Conservation (phyloP, 2,888 invertebrate genomes). For the Euplagia quadripunctaria region DNA sequence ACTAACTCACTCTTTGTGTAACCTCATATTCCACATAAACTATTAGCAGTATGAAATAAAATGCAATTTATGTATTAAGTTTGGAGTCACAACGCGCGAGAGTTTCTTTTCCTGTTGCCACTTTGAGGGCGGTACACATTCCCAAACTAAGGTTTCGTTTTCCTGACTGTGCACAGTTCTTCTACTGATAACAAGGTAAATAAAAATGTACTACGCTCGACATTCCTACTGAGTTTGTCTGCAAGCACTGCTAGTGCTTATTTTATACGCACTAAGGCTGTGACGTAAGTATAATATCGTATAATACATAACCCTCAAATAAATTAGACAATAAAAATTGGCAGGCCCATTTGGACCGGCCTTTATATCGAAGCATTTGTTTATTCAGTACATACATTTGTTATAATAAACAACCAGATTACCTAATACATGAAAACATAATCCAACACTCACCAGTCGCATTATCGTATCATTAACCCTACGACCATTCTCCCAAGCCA, state of each 20-base stretch:
- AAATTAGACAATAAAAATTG: not conserved
- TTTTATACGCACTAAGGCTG: too few species aligned
- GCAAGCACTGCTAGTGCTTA: too few species aligned
- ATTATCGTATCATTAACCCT: constrained; percentile 27
- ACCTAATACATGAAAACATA: constrained; percentile 13
- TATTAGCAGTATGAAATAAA: too few species aligned
- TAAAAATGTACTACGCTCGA: not conserved
- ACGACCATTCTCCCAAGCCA: constrained; percentile 9
- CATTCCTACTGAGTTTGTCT: not conserved
- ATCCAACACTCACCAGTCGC: constrained; percentile 11
- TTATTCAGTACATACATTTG: not conserved
- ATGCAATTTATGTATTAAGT: too few species aligned
- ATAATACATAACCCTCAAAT: not conserved
- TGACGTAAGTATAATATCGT: too few species aligned
- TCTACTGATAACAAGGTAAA: not conserved
- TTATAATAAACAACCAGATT: constrained; percentile 14
- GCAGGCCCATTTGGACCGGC: not conserved
- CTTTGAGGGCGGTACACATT: not conserved
- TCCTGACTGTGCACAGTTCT: not conserved
- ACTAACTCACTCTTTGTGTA: too few species aligned
- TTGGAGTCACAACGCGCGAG: too few species aligned
- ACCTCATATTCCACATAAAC: too few species aligned
- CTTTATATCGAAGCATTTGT: not conserved
- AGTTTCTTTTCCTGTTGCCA: too few species aligned
- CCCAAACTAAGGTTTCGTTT: not conserved